Evolutionary conservation across 2,797 vertebrate species (phyloP).

Genomic region (Takifugu ocellatus): DNA sequence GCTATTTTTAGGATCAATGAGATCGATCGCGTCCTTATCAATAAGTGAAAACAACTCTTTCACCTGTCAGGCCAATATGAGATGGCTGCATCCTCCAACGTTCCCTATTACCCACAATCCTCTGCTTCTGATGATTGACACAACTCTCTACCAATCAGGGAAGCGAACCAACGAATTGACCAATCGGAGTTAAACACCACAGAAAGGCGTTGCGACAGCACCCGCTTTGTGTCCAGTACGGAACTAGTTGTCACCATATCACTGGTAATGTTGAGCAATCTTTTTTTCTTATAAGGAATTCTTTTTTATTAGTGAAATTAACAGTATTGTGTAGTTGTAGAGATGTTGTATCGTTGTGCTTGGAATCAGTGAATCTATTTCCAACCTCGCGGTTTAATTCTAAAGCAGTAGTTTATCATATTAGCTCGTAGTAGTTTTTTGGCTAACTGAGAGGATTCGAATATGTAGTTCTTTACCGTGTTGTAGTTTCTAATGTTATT

Average conservation of each 20-base stretch:
- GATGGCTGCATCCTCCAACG: conserved; percentile 51
- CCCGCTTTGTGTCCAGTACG: conserved; percentile 15
- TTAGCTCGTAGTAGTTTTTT: too few species aligned
- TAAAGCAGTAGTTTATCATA: too few species aligned
- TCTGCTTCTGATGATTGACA: background rate
- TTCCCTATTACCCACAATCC: conserved; percentile 24
- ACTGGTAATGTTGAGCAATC: conserved; percentile 24
- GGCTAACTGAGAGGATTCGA: too few species aligned
- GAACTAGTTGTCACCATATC: conserved; percentile 19
- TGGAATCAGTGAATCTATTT: too few species aligned
- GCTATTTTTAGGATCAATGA: too few species aligned
- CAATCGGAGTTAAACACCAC: conserved; percentile 64
- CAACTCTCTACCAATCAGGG: conserved; percentile 42
- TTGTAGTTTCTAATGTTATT: too few species aligned
- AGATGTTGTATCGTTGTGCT: background rate
- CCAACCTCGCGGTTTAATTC: too few species aligned
- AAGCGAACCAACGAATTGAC: conserved; percentile 1
- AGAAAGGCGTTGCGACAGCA: background rate
- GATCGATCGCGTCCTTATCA: too few species aligned
- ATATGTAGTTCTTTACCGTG: too few species aligned
- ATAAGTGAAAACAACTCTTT: background rate
- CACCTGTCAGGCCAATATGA: conserved; percentile 32
- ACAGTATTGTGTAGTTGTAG: background rate
- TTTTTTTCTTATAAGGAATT: background rate
- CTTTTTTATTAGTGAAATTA: background rate